Percentiles rank a stretch among this genome's conserved stretches.
Conservation (phyloP, 2,113 vertebrate species). For the Formicarius rufipectus region DNA sequence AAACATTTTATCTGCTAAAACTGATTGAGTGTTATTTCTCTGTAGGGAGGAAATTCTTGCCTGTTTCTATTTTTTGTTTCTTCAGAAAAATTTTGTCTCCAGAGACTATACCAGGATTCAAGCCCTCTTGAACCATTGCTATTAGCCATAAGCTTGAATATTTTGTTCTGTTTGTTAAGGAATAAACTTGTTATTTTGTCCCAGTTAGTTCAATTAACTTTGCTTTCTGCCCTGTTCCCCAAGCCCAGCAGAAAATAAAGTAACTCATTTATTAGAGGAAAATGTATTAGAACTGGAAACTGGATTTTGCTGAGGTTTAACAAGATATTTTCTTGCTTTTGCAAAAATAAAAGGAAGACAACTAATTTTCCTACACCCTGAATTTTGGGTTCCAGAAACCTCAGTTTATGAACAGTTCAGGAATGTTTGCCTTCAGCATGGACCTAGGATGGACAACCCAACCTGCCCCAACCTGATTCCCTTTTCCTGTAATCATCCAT, state of each 20-base stretch:
- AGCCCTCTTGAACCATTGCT: conserved; percentile 50
- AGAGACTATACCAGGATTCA: conserved; percentile 24
- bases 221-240: not conserved
- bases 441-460: not conserved
- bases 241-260: conserved; percentile 2
- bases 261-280: not conserved
- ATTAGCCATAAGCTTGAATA: not conserved
- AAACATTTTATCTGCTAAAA: conserved; percentile 66
- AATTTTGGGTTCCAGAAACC: not conserved
- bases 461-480: not conserved
- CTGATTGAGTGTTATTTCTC: conserved; percentile 48
- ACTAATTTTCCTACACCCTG: not conserved
- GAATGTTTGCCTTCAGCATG: not conserved
- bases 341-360: not conserved
- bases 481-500: not conserved
- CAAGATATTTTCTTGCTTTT: not conserved
- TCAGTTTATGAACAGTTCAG: not conserved
- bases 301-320: not conserved
- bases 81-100: conserved; percentile 44
- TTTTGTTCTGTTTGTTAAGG: conserved; percentile 22
- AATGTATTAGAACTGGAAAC: not conserved
- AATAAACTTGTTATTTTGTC: conserved; percentile 41
- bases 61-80: conserved; percentile 59
- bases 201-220: conserved; percentile 12
- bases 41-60: conserved; percentile 54